phyloP scores from a whole-genome alignment of 2,888 invertebrate genomes.

The Phaedon cochleariae region DNA sequence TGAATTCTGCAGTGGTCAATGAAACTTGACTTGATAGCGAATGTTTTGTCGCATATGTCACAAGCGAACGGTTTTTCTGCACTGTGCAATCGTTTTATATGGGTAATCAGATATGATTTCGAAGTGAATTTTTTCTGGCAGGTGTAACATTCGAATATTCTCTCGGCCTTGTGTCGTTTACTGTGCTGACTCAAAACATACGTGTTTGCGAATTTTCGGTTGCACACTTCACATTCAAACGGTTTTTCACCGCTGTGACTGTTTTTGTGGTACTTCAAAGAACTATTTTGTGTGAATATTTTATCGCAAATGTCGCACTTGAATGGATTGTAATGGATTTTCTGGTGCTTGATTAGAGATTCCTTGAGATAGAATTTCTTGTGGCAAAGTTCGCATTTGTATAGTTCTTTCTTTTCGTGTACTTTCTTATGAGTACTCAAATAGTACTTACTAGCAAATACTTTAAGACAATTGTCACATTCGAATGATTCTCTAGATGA shows the following conservation, averaged over 20 bases:
- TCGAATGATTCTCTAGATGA: background rate
- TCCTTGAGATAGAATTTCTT: background rate
- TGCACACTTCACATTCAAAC: background rate
- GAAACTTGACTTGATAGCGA: slow-evolving; percentile 5
- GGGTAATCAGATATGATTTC: background rate
- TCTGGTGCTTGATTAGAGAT: background rate
- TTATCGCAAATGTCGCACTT: background rate
- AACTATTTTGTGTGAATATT: background rate
- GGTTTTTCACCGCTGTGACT: background rate
- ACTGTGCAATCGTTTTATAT: background rate
- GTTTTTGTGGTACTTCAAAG: background rate
- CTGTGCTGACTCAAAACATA: background rate
- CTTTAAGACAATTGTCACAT: background rate
- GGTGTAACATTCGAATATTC: background rate
- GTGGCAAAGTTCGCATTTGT: background rate
- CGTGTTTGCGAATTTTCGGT: background rate
- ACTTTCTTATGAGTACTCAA: background rate
- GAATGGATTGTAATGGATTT: background rate
- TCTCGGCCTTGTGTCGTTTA: background rate
- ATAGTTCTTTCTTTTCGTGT: background rate
- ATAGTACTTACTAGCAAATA: background rate
- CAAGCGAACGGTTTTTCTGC: slow-evolving; percentile 7
- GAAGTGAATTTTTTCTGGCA: background rate
- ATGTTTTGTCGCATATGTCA: slow-evolving; percentile 13
- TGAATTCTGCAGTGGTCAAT: slow-evolving; percentile 14